Conservation (phyloP, 2,113 vertebrate genomes). For the Paedocypris sp. region DNA sequence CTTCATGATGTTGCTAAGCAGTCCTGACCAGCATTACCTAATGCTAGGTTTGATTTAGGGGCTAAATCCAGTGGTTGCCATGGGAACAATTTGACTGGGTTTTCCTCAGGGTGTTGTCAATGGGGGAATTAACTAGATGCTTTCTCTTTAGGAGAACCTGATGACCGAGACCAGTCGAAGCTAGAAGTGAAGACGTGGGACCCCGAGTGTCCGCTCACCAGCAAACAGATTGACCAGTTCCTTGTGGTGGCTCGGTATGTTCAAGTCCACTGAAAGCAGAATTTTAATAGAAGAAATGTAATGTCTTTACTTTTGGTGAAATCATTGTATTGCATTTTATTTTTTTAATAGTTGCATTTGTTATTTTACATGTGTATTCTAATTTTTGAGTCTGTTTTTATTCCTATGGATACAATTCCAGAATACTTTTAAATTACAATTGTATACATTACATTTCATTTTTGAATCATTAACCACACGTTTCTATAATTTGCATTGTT, state of each 20-base stretch:
- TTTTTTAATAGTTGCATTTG: no score
- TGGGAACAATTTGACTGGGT: neutral
- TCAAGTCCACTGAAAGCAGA: no score
- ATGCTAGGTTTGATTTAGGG: neutral
- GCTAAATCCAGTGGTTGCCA: neutral
- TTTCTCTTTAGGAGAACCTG: constrained; percentile 67
- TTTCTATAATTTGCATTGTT: no score
- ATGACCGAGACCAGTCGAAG: constrained; percentile 90
- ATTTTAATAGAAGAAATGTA: no score
- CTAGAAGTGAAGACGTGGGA: constrained; percentile 95
- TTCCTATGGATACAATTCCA: no score
- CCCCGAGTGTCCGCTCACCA: constrained; percentile 88
- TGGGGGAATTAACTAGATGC: neutral
- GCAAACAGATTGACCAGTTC: constrained; percentile 98
- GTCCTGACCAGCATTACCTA: neutral
- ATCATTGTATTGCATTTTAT: neutral
- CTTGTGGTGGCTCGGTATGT: constrained; percentile 88
- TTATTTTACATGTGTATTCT: no score
- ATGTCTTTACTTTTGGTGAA: neutral
- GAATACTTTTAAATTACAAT: no score
- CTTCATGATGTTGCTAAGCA: constrained; percentile 14
- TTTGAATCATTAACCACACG: no score
- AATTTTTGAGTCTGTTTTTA: no score
- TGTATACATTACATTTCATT: no score
- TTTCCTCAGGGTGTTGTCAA: neutral